Evolutionary conservation across 2,888 invertebrate genomes (phyloP).

Genomic region (Cryptus armator): DNA sequence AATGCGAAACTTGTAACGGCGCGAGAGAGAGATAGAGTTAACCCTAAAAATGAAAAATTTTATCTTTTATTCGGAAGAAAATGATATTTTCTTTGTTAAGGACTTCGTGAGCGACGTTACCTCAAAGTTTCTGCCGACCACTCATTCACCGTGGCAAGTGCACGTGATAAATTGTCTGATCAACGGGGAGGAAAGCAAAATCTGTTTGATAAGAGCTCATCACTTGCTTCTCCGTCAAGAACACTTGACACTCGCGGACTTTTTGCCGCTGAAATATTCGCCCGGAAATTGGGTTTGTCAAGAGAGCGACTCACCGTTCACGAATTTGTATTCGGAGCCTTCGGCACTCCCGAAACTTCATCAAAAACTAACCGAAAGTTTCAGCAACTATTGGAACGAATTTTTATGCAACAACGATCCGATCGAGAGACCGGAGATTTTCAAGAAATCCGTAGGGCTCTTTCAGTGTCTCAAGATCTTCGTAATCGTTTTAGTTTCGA

Average conservation of each 20-base stretch:
- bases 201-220: constrained; percentile 91
- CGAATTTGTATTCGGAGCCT: constrained; percentile 80
- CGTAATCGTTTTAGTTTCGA: constrained; percentile 89
- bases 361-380: constrained; percentile 89
- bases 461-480: constrained; percentile 88
- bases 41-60: no score
- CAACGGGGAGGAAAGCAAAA: constrained; percentile 85
- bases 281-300: constrained; percentile 83
- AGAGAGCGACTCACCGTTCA: constrained; percentile 83
- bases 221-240: constrained; percentile 91
- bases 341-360: constrained; percentile 89
- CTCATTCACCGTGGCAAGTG: constrained; percentile 93
- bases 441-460: constrained; percentile 88
- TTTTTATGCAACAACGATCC: constrained; percentile 93
- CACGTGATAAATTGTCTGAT: constrained; percentile 87
- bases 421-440: constrained; percentile 89
- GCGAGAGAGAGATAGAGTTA: no score
- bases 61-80: background rate
- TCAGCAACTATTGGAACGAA: constrained; percentile 93
- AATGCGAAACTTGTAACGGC: no score
- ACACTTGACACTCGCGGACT: constrained; percentile 91
- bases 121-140: constrained; percentile 91
- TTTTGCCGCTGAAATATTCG: constrained; percentile 88
- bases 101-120: constrained; percentile 92
- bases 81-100: constrained; percentile 84